Evolutionary conservation across 2,888 invertebrate genomes (phyloP).

Genomic region (Lasioglossum zephyrum): DNA sequence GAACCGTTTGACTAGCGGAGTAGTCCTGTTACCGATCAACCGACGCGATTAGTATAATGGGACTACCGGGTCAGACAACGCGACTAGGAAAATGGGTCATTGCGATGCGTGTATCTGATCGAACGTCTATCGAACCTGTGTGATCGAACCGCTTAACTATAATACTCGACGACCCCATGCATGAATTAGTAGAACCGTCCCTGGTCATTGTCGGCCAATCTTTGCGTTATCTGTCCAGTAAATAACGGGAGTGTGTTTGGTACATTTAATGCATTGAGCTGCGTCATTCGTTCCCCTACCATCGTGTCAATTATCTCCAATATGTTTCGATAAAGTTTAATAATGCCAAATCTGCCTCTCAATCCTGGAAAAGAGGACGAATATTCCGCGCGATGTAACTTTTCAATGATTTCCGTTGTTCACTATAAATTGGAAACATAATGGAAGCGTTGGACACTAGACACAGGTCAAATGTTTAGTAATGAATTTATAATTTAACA

Average conservation of each 20-base stretch:
- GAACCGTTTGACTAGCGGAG: constrained; percentile 20
- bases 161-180: neutral
- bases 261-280: neutral
- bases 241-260: neutral
- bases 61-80: constrained; percentile 3
- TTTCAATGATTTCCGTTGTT: neutral
- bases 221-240: neutral
- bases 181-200: constrained; percentile 34
- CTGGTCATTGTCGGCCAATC: neutral
- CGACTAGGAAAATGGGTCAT: constrained; percentile 16
- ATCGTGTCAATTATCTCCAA: neutral
- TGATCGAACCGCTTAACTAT: constrained; percentile 14
- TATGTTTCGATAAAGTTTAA: neutral
- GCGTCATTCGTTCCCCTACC: neutral
- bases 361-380: neutral
- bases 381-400: neutral
- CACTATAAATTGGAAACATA: neutral
- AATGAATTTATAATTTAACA: neutral
- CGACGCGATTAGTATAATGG: constrained; percentile 14
- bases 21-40: constrained; percentile 15
- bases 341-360: neutral
- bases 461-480: neutral
- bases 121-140: constrained; percentile 20
- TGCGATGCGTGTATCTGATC: constrained; percentile 19
- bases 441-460: neutral